Evolutionary conservation across 2,113 vertebrate species (phyloP).

Genomic region (Trematomus loennbergii): DNA sequence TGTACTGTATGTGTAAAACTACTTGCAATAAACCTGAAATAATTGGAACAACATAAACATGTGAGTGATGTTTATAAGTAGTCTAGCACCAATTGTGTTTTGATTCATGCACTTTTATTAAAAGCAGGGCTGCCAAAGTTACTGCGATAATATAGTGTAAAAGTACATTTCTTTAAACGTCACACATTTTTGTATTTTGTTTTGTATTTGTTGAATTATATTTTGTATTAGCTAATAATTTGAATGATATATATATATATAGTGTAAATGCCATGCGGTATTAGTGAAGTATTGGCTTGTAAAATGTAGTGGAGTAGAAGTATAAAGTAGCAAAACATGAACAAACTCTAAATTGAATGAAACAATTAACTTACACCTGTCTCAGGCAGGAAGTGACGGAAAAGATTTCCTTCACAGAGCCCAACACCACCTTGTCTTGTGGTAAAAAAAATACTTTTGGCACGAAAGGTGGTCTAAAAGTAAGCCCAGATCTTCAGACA

Average conservation of each 20-base stretch:
- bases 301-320: too few species aligned
- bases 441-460: slow-evolving; percentile 59
- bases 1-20: too few species aligned
- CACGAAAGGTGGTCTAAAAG: slow-evolving; percentile 63
- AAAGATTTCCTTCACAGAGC: slow-evolving; percentile 38
- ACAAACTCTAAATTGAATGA: neutral
- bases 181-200: too few species aligned
- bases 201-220: neutral
- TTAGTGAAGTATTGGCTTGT: too few species aligned
- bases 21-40: too few species aligned
- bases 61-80: neutral
- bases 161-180: too few species aligned
- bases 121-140: neutral
- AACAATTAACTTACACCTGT: slow-evolving; percentile 33
- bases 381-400: slow-evolving; percentile 9
- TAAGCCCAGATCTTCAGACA: slow-evolving; percentile 46
- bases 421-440: slow-evolving; percentile 18
- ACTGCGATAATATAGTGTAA: too few species aligned
- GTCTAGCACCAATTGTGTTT: neutral
- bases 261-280: too few species aligned
- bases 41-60: neutral
- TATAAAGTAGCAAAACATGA: too few species aligned
- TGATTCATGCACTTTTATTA: neutral
- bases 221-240: too few species aligned
- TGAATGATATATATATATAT: too few species aligned